These are phyloP conservation scores for Parauchenoglanis punctatus DNA, from an alignment of 2,797 vertebrate species.

Conservation along the genomic window DNA sequence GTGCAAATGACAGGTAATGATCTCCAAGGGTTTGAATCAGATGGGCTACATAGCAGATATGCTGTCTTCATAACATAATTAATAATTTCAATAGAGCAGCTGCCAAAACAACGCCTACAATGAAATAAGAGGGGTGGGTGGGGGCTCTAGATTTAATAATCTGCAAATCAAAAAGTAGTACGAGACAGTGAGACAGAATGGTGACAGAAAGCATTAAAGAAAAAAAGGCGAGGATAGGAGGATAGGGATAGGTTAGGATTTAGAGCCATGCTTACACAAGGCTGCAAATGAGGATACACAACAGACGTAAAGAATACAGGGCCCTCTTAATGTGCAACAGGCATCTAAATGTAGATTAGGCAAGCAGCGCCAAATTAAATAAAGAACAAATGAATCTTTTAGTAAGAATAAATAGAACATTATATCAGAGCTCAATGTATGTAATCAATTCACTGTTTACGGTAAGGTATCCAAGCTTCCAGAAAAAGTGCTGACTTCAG, in stretches of 20 bases:
- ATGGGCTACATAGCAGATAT: conserved; percentile 55
- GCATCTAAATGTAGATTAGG: background rate
- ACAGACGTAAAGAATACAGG: background rate
- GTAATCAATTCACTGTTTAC: background rate
- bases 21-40: conserved; percentile 49
- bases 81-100: conserved; percentile 8
- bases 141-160: background rate
- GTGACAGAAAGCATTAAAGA: conserved; percentile 34
- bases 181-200: conserved; percentile 14
- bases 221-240: conserved; percentile 27
- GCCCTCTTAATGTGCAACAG: background rate
- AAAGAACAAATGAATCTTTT: background rate
- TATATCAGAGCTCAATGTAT: background rate
- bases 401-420: background rate
- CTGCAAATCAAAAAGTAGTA: conserved; percentile 1
- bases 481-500: background rate
- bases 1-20: conserved; percentile 16
- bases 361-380: background rate
- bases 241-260: background rate
- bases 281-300: background rate
- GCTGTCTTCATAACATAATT: background rate
- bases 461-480: background rate
- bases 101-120: background rate
- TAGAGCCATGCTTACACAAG: conserved; percentile 12
- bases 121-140: background rate